Base-by-base conservation (phyloP, 2,888 invertebrate species). In the Smittia sp. region DNA sequence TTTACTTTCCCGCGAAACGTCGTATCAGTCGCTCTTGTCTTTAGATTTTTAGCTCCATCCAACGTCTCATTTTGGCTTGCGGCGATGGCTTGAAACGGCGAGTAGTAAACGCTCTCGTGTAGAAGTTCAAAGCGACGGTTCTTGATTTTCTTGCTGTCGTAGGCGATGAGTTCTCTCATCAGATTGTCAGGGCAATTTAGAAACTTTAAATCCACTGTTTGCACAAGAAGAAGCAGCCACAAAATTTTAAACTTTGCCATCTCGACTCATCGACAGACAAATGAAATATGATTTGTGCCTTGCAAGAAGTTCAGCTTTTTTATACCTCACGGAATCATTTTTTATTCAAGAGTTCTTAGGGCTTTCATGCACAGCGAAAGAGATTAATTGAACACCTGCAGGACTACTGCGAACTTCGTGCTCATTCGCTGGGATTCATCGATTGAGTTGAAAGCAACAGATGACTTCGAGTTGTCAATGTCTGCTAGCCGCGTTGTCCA, bases 1-100 rank as follows among this genome's bases (percentile, higher is more conserved):
- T 87, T 87, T 0, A 87, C 87, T 76, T 86, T 82, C 0, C 88
- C 88, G 62, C 81, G 81, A 76, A 88, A 87, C 6, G 83, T 83
- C 1, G 85, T 80, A 78, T 87, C 87, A n/a, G n/a, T n/a, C 11
- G 81, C 76, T 2, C 82, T 82, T 74, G 87, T 80, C 75, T 78
- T 81, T 75, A 78, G 11, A n/a, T 46, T 46, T 15, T n/a, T n/a
- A 11, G 46, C 6, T 46, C 11, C 11, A 3, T 46, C n/a, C 46
- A 39, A 39, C 7, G n/a, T 46, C 15, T 15, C 46, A 6, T 27
- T n/a, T 54, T 24, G 9, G 1, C 15, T 6, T 11, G 18, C 2
- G 15, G 38, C 15, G 9, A 72, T 4, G 15, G 24, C 4, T 32
- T 54, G 52, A 18, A 15, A 72, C 7, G 72, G 62, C 20, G 72